These are phyloP conservation scores for Hafferia zeledoni DNA, from an alignment of 2,797 vertebrate species.

Conservation along the genomic window DNA sequence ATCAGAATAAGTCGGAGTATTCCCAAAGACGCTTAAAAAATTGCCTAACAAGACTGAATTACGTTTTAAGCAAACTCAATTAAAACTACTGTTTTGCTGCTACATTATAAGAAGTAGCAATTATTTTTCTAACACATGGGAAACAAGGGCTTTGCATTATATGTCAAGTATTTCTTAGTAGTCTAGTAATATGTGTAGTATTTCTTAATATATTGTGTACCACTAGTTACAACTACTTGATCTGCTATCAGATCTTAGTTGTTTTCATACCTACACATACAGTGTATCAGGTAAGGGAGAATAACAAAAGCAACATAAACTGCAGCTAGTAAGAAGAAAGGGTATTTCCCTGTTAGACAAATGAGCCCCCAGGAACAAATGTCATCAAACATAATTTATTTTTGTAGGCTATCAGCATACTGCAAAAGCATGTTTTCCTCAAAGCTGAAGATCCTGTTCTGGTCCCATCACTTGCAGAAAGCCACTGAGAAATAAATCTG, in stretches of 20 bases:
- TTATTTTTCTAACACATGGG: not conserved
- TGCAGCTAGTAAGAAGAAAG: not conserved
- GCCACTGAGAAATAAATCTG: not conserved
- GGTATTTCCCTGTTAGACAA: not conserved
- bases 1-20: not conserved
- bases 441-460: not conserved
- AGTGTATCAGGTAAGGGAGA: not conserved
- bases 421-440: not conserved
- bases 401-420: not conserved
- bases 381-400: not conserved
- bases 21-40: not conserved
- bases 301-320: not conserved
- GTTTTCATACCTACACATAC: not conserved
- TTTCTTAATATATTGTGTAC: not conserved
- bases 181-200: not conserved
- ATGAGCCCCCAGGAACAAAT: not conserved
- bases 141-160: not conserved
- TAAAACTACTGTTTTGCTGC: not conserved
- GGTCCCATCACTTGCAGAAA: not conserved
- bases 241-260: not conserved
- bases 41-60: not conserved
- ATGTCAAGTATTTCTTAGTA: not conserved
- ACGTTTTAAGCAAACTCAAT: not conserved
- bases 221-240: not conserved
- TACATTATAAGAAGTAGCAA: not conserved